A percentile compares a stretch with the other conserved stretches of the same genome.
Conservation (phyloP, 2,888 invertebrate species). For the Bedellia somnulentella region DNA sequence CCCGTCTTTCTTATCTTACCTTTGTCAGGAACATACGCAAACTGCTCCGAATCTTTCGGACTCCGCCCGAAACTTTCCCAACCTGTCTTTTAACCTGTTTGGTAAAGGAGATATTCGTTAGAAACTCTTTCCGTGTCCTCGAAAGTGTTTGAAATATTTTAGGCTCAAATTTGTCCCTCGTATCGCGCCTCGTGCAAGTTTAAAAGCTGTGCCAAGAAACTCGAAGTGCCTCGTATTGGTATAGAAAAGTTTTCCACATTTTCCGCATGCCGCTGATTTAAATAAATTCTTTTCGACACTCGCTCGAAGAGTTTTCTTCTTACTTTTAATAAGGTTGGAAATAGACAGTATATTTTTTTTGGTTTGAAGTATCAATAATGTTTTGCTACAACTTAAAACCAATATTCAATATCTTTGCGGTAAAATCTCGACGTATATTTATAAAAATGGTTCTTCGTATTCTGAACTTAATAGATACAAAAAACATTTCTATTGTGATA, state of each 20-base stretch:
- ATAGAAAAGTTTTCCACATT: constrained; percentile 5
- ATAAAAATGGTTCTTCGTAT: too few species aligned
- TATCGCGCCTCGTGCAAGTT: constrained; percentile 3
- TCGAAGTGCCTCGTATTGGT: constrained; percentile 2
- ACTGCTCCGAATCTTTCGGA: not conserved
- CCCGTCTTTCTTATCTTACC: constrained; percentile 2
- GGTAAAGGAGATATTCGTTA: constrained; percentile 1
- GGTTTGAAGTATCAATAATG: too few species aligned
- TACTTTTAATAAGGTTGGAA: too few species aligned
- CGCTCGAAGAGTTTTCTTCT: too few species aligned
- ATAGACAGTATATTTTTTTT: too few species aligned
- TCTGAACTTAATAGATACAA: too few species aligned
- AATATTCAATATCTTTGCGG: too few species aligned
- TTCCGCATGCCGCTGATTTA: constrained; percentile 4
- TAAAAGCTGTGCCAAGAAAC: constrained; percentile 5
- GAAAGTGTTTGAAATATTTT: constrained; percentile 4
- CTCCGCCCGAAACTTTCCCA: not conserved
- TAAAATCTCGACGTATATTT: too few species aligned
- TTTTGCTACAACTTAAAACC: too few species aligned
- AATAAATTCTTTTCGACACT: constrained; percentile 6
- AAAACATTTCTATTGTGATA: too few species aligned
- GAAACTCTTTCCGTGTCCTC: not conserved
- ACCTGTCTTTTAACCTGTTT: constrained; percentile 2
- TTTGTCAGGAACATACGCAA: constrained; percentile 2
- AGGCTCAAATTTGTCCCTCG: constrained; percentile 5